Evolutionary conservation across 1,140 invertebrate species (phyloP).

Genomic region (Drosophila pachea): DNA sequence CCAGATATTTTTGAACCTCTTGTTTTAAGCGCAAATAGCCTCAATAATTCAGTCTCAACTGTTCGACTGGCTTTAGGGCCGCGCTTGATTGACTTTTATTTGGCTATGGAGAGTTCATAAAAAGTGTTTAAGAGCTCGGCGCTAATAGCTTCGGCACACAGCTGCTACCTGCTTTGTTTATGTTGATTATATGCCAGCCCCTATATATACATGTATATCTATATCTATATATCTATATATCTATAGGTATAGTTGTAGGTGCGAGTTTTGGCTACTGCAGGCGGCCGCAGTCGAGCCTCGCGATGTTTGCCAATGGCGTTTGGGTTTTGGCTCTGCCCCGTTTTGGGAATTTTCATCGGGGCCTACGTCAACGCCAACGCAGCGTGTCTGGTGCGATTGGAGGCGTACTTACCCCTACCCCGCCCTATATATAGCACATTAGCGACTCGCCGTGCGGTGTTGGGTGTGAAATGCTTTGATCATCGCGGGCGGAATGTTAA

Average conservation of each 20-base stretch:
- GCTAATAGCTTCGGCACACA: slow-evolving; percentile 55
- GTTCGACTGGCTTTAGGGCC: neutral
- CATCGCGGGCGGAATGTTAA: slow-evolving; percentile 39
- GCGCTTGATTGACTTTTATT: slow-evolving; percentile 47
- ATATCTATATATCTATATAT: neutral
- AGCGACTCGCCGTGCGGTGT: slow-evolving; percentile 44
- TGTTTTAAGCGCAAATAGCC: slow-evolving; percentile 19
- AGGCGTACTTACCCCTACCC: slow-evolving; percentile 37
- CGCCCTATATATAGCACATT: slow-evolving; percentile 42
- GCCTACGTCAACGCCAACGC: slow-evolving; percentile 29
- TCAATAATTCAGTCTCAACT: neutral
- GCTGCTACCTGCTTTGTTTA: slow-evolving; percentile 41
- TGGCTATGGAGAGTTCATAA: slow-evolving; percentile 61
- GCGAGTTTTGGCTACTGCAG: slow-evolving; percentile 29
- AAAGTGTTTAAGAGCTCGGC: slow-evolving; percentile 61
- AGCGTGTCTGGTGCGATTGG: slow-evolving; percentile 42
- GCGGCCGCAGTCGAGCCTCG: neutral
- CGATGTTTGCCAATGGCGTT: slow-evolving; percentile 58
- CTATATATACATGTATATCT: neutral
- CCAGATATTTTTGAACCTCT: neutral
- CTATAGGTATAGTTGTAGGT: slow-evolving; percentile 34
- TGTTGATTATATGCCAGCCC: slow-evolving; percentile 54
- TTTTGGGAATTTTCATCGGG: neutral
- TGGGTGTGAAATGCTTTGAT: slow-evolving; percentile 69
- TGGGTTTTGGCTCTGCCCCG: neutral